Conservation (phyloP, 2,888 invertebrate species). For the Dynastes grantii region DNA sequence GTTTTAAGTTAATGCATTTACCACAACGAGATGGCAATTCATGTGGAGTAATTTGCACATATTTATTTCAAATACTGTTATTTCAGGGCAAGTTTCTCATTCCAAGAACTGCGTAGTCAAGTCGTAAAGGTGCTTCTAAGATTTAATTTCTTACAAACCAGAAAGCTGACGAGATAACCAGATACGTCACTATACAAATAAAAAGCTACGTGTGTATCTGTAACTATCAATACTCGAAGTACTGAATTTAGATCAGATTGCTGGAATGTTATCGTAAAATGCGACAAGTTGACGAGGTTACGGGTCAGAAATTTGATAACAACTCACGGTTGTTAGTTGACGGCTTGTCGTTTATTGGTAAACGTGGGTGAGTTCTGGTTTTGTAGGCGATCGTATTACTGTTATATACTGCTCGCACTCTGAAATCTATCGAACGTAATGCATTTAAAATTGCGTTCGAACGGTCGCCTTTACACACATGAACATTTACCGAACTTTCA, state of each 20-base stretch:
- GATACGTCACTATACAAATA: slow-evolving; percentile 12
- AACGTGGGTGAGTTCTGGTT: slow-evolving; percentile 54
- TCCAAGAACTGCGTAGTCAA: neutral
- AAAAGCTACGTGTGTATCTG: neutral
- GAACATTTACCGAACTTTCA: slow-evolving; percentile 32
- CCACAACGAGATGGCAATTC: neutral
- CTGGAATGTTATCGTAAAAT: slow-evolving; percentile 42
- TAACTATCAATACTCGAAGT: slow-evolving; percentile 30
- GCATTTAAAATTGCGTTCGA: slow-evolving; percentile 40
- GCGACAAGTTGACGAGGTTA: slow-evolving; percentile 52
- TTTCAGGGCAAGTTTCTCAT: neutral
- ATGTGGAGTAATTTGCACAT: neutral
- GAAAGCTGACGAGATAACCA: slow-evolving; percentile 26
- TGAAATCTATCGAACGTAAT: slow-evolving; percentile 44
- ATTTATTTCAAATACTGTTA: slow-evolving; percentile 4
- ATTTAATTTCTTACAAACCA: slow-evolving; percentile 14
- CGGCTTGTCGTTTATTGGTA: slow-evolving; percentile 55
- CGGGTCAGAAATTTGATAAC: slow-evolving; percentile 53
- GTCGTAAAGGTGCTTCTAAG: neutral
- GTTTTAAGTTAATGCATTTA: neutral
- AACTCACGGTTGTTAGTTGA: slow-evolving; percentile 55
- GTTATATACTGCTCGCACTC: slow-evolving; percentile 42
- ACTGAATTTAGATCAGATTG: slow-evolving; percentile 42
- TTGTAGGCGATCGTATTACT: slow-evolving; percentile 48
- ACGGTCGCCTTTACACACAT: slow-evolving; percentile 24